phyloP scores from a whole-genome alignment of 2,888 invertebrate genomes.

The Epinotia nisella region DNA sequence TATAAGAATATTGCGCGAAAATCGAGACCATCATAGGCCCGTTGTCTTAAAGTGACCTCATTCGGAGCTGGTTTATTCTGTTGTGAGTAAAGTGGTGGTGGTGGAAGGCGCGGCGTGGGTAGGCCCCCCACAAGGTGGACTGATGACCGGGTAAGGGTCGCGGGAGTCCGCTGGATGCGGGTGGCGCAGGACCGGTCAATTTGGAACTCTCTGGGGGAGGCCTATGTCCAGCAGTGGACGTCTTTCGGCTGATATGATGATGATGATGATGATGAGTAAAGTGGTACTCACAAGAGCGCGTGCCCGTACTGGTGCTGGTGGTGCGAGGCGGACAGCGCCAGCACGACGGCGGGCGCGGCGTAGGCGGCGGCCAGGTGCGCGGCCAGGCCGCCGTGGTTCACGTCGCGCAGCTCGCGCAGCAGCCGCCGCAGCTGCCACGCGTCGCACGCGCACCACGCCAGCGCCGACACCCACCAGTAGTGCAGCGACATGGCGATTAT shows the following conservation, averaged over 20 bases:
- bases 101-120: conserved; percentile 95
- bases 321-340: conserved; percentile 95
- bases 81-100: conserved; percentile 74
- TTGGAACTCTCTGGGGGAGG: too few relatives aligned
- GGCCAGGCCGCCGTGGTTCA: conserved; percentile 97
- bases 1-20: too few relatives aligned
- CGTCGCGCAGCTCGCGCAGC: conserved; percentile 97
- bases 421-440: conserved; percentile 96
- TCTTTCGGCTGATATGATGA: too few relatives aligned
- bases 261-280: too few relatives aligned
- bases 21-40: too few relatives aligned
- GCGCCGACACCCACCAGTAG: conserved; percentile 95
- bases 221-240: too few relatives aligned
- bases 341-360: conserved; percentile 95
- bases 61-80: too few relatives aligned
- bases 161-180: too few relatives aligned
- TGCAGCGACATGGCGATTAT: conserved; percentile 95
- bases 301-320: conserved; percentile 98
- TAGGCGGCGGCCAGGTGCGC: conserved; percentile 97
- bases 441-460: conserved; percentile 96
- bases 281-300: conserved; percentile 92
- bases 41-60: too few relatives aligned
- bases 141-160: too few relatives aligned
- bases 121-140: too few relatives aligned
- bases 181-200: too few relatives aligned